phyloP scores from a whole-genome alignment of 2,113 vertebrate genomes.

The Aegypius monachus region DNA sequence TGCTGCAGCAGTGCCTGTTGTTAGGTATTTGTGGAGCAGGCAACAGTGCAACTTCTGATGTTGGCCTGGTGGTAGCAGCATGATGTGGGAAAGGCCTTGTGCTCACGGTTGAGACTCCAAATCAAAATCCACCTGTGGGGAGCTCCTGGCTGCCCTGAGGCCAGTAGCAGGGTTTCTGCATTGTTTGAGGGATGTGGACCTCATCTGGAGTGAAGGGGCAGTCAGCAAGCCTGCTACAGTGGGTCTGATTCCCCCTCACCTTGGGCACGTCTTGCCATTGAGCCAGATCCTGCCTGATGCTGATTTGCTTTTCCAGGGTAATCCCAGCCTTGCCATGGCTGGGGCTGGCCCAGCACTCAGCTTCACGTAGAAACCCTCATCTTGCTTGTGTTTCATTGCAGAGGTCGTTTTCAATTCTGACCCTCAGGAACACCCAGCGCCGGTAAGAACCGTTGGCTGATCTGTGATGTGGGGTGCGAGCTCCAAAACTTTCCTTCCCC shows the following conservation, averaged over 20 bases:
- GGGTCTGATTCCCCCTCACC: not conserved
- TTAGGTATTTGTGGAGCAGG: not conserved
- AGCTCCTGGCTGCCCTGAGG: not conserved
- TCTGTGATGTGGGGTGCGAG: not conserved
- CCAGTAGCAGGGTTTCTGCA: not conserved
- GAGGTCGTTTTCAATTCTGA: not conserved
- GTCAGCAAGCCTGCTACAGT: not conserved
- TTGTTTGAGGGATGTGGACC: not conserved
- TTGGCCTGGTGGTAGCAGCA: not conserved
- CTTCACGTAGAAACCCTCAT: not conserved
- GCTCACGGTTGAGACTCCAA: not conserved
- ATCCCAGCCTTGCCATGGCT: not conserved
- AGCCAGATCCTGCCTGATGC: not conserved
- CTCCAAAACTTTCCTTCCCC: not conserved
- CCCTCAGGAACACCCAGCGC: not conserved
- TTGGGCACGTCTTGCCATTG: not conserved
- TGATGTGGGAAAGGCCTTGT: not conserved
- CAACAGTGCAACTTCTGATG: not conserved
- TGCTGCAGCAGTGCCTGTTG: not conserved
- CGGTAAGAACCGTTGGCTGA: not conserved
- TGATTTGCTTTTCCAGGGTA: not conserved
- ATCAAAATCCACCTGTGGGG: not conserved
- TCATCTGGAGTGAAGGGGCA: not conserved
- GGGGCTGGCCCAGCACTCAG: not conserved
- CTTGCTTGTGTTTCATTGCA: not conserved